Evolutionary conservation across 2,113 vertebrate genomes (phyloP).

Genomic region (Smithornis capensis): DNA sequence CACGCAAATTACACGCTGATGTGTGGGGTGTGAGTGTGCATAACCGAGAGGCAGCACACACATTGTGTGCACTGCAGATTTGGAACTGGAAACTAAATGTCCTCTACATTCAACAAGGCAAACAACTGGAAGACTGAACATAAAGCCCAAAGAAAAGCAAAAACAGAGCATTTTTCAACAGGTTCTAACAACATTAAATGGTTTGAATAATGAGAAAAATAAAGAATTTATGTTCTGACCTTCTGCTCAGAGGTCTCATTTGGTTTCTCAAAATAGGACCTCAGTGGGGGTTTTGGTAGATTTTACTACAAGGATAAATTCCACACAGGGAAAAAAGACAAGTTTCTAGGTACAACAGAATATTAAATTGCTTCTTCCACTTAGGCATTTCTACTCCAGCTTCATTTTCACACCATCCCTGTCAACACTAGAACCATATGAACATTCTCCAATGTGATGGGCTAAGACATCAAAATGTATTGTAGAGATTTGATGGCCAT

Average conservation of each 20-base stretch:
- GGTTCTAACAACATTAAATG: neutral
- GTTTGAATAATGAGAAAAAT: neutral
- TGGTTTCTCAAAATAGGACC: neutral
- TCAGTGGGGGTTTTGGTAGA: neutral
- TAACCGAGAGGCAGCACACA: fast-evolving
- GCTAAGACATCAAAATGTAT: fast-evolving
- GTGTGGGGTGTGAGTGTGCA: neutral
- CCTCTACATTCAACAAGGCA: neutral
- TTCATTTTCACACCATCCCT: neutral
- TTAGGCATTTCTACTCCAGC: neutral
- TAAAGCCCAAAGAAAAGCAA: neutral
- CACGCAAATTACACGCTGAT: neutral
- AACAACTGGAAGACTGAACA: fast-evolving
- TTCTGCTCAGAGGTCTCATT: neutral
- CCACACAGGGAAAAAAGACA: neutral
- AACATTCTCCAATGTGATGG: neutral
- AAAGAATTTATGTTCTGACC: neutral
- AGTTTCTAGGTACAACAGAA: neutral
- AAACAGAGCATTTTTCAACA: neutral
- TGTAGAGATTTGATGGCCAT: neutral
- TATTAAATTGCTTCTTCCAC: neutral
- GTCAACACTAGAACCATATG: neutral
- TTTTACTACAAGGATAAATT: neutral
- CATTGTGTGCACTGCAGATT: fast-evolving
- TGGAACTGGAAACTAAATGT: neutral